Evolutionary conservation across 2,888 invertebrate genomes (phyloP).

Genomic region (Phyllotreta striolata): DNA sequence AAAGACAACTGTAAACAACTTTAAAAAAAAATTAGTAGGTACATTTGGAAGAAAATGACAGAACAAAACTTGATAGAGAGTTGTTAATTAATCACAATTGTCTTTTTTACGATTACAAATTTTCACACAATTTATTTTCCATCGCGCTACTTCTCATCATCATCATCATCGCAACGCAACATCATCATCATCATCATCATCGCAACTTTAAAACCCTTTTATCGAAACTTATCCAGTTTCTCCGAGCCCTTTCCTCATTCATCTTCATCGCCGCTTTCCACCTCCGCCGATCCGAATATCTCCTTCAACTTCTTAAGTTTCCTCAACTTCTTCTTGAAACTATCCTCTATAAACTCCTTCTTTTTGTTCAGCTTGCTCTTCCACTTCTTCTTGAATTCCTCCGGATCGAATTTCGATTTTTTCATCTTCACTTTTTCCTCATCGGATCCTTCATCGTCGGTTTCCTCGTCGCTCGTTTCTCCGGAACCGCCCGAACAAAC

Average conservation of each 20-base stretch:
- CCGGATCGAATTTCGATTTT: conserved; percentile 35
- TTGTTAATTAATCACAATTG: conserved; percentile 34
- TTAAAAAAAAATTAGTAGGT: not conserved
- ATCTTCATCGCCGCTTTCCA: conserved; percentile 4
- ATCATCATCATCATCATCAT: too few relatives aligned
- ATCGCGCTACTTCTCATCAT: conserved; percentile 8
- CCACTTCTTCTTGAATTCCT: conserved; percentile 42
- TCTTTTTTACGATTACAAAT: conserved; percentile 35
- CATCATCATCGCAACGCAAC: conserved; percentile 21
- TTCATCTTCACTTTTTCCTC: conserved; percentile 38
- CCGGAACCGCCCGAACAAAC: conserved; percentile 21
- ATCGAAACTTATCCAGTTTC: not conserved
- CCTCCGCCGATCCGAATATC: conserved; percentile 7
- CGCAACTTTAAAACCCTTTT: not conserved
- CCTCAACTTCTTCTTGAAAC: conserved; percentile 28
- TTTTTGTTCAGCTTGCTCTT: conserved; percentile 42
- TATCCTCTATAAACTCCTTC: conserved; percentile 29
- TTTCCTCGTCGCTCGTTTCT: conserved; percentile 17
- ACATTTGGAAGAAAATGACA: too few relatives aligned
- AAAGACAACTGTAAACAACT: conserved; percentile 42
- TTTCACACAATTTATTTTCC: not conserved
- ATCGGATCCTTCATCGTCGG: conserved; percentile 18
- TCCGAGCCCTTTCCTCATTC: conserved; percentile 19
- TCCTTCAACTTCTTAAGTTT: conserved; percentile 27
- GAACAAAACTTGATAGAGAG: not conserved